Percentiles rank a stretch among this genome's conserved stretches.
Conservation (phyloP, 2,797 vertebrate genomes). For the Rhincodon typus region DNA sequence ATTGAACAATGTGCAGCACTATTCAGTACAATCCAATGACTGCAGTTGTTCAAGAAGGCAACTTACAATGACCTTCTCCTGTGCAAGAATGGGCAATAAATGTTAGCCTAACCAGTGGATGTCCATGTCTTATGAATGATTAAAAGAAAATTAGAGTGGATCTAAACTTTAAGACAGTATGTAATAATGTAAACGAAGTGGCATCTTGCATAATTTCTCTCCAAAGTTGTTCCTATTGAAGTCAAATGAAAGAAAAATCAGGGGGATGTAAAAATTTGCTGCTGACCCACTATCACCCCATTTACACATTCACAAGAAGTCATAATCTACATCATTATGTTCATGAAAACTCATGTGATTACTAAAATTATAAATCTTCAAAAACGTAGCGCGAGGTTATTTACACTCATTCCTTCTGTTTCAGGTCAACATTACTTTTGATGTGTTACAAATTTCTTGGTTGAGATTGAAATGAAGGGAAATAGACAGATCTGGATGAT, state of each 20-base stretch:
- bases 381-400: not conserved
- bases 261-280: not conserved
- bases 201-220: not conserved
- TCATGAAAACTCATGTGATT: not conserved
- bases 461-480: not conserved
- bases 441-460: not conserved
- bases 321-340: not conserved
- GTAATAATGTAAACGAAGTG: not conserved
- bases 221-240: not conserved
- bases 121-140: too few relatives aligned
- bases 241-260: not conserved
- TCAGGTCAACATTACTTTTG: not conserved
- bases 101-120: too few relatives aligned
- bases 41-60: too few relatives aligned
- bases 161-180: not conserved
- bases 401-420: not conserved
- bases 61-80: too few relatives aligned
- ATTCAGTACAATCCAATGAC: too few relatives aligned
- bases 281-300: not conserved
- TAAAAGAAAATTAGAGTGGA: not conserved
- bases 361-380: not conserved
- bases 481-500: not conserved
- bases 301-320: not conserved
- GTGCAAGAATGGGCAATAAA: too few relatives aligned
- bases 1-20: too few relatives aligned